phyloP scores from a whole-genome alignment of 2,888 invertebrate species.

The Elmis aenea region DNA sequence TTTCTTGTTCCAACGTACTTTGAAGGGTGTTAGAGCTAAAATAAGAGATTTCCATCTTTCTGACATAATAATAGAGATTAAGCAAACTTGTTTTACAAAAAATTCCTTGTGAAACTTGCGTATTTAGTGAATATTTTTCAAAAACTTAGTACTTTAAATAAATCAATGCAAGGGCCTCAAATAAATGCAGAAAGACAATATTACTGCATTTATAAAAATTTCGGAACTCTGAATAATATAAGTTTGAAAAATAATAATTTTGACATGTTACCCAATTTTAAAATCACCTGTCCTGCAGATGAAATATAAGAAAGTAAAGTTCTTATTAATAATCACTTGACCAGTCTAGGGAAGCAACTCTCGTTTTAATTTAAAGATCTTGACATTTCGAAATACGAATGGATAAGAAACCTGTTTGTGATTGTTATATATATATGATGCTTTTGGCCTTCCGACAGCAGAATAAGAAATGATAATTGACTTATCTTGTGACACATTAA shows the following conservation, averaged over 20 bases:
- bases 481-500: no score
- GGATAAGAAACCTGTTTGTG: constrained; percentile 13
- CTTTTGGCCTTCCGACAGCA: no score
- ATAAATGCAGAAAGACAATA: constrained; percentile 17
- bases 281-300: constrained; percentile 6
- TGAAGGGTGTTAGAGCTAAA: no score
- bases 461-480: no score
- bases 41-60: no score
- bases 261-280: constrained; percentile 18
- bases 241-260: constrained; percentile 19
- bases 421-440: no score
- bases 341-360: constrained; percentile 4
- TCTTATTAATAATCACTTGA: constrained; percentile 6
- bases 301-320: constrained; percentile 4
- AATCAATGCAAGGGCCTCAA: constrained; percentile 19
- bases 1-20: no score
- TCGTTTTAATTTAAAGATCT: constrained; percentile 5
- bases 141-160: no score
- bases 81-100: no score
- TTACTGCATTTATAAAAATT: constrained; percentile 18
- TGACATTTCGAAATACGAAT: constrained; percentile 6
- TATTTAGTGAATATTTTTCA: no score
- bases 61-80: no score
- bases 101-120: no score
- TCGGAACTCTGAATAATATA: constrained; percentile 16